A percentile compares a stretch with the other conserved stretches of the same genome.
Evolutionary conservation across 2,797 vertebrate genomes (phyloP).

Genomic region (Gadopsis marmoratus): DNA sequence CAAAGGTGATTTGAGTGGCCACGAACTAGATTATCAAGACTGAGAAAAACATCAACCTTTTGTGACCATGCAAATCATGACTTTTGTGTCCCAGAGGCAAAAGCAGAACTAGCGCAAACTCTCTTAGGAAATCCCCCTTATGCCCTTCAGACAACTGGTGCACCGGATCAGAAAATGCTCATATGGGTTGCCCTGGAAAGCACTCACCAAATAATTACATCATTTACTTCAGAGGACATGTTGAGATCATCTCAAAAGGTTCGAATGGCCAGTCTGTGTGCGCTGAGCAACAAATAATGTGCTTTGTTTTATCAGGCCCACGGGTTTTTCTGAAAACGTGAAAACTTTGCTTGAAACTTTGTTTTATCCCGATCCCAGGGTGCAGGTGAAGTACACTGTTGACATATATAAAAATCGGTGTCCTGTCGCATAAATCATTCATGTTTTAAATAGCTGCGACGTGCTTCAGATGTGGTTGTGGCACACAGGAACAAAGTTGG

Average conservation of each 20-base stretch:
- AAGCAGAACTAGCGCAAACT: not conserved
- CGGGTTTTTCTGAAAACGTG: not conserved
- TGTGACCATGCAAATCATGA: not conserved
- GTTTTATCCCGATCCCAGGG: not conserved
- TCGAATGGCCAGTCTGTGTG: too few species aligned
- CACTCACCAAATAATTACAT: too few species aligned
- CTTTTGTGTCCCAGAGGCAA: not conserved
- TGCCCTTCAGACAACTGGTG: not conserved
- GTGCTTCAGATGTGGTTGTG: not conserved
- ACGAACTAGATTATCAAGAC: not conserved
- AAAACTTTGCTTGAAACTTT: not conserved
- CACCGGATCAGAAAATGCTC: not conserved
- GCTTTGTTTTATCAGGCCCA: not conserved
- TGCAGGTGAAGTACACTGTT: not conserved
- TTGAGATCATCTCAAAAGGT: too few species aligned
- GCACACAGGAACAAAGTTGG: not conserved
- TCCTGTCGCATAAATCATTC: not conserved
- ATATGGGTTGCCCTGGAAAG: not conserved
- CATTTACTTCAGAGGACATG: too few species aligned
- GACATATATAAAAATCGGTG: not conserved
- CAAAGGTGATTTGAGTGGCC: not conserved
- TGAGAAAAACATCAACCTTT: slow-evolving; percentile 1
- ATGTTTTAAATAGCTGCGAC: not conserved
- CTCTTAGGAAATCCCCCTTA: not conserved
- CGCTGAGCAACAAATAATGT: not conserved